phyloP scores from a whole-genome alignment of 1,140 invertebrate genomes.

The Drosophila micromelanica region DNA sequence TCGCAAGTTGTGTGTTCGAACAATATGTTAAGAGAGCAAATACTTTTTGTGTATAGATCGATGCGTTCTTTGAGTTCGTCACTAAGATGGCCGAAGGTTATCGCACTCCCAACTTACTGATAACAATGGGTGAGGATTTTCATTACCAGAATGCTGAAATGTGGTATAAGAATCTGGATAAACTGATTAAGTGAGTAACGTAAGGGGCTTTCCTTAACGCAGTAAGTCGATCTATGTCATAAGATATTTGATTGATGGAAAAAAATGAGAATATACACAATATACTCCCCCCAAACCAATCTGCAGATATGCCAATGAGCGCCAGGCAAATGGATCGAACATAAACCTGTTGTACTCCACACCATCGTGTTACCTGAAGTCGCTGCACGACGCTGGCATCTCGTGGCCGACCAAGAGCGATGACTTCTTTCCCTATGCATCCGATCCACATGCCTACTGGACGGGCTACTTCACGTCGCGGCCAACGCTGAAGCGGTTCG shows the following conservation, averaged over 20 bases:
- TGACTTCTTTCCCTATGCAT: constrained; percentile 97
- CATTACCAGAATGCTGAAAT: constrained; percentile 93
- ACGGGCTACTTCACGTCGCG: constrained; percentile 97
- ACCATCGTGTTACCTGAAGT: constrained; percentile 96
- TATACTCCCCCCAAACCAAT: neutral
- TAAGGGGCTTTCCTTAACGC: constrained; percentile 61
- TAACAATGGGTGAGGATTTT: constrained; percentile 97
- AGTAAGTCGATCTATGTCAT: neutral
- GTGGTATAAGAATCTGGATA: constrained; percentile 95
- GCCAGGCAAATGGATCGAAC: constrained; percentile 87
- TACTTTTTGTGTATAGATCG: constrained; percentile 84
- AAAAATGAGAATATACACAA: neutral
- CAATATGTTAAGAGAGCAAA: constrained; percentile 1
- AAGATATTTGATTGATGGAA: neutral
- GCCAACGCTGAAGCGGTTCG: constrained; percentile 92
- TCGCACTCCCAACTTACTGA: constrained; percentile 90
- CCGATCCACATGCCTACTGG: constrained; percentile 93
- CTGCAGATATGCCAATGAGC: constrained; percentile 86
- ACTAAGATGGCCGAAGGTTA: constrained; percentile 86
- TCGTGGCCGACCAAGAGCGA: constrained; percentile 90
- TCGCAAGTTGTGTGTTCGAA: constrained; percentile 5
- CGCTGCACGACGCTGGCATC: constrained; percentile 89
- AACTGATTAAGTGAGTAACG: constrained; percentile 91
- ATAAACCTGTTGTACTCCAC: constrained; percentile 96
- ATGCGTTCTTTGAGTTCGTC: constrained; percentile 86